These are phyloP conservation scores for Microctenopoma lineatum DNA, from an alignment of 2,797 vertebrate genomes.

Conservation along the genomic window DNA sequence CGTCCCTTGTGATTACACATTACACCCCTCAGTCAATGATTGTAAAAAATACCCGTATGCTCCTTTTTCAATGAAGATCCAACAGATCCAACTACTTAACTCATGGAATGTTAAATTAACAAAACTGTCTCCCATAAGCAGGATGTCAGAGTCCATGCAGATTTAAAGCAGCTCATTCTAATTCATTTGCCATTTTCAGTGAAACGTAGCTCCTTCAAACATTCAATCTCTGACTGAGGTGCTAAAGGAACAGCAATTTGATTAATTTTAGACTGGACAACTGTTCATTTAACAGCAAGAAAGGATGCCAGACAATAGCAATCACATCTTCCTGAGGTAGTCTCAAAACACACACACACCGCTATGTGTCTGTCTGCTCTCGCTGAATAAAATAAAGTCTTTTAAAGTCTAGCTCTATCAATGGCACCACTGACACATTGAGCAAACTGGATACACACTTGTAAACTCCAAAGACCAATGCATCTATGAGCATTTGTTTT, in stretches of 20 bases:
- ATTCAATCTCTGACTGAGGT: constrained; percentile 74
- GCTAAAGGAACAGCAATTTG: constrained; percentile 62
- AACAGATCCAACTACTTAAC: constrained; percentile 66
- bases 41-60: constrained; percentile 84
- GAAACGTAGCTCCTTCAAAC: constrained; percentile 66
- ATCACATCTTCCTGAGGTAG: constrained; percentile 95
- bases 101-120: constrained; percentile 77
- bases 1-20: constrained; percentile 69
- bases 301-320: constrained; percentile 82
- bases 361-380: constrained; percentile 83
- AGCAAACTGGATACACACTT: constrained; percentile 93
- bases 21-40: constrained; percentile 79
- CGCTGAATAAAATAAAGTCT: constrained; percentile 84
- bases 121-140: constrained; percentile 53
- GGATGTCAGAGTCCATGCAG: constrained; percentile 60
- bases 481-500: constrained; percentile 90
- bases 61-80: constrained; percentile 70
- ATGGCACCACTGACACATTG: constrained; percentile 93
- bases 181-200: constrained; percentile 53
- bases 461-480: constrained; percentile 95
- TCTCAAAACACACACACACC: constrained; percentile 86
- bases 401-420: constrained; percentile 92
- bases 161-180: constrained; percentile 54
- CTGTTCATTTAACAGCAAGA: constrained; percentile 79
- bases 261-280: constrained; percentile 71